These are phyloP conservation scores for Neomorphus geoffroyi DNA, from an alignment of 2,797 vertebrate genomes.

Conservation along the genomic window DNA sequence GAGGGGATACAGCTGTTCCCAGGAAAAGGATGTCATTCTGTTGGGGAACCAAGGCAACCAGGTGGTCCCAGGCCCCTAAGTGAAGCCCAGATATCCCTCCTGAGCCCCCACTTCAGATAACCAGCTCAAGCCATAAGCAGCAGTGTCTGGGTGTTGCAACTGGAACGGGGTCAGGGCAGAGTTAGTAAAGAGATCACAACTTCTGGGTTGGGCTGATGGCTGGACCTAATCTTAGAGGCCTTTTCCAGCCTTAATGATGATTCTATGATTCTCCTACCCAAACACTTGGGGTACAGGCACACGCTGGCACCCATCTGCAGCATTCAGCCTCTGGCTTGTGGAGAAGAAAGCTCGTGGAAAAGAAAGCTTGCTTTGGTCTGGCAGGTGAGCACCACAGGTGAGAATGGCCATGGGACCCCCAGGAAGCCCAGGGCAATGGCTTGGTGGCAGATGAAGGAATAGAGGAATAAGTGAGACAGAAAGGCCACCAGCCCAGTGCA, in stretches of 20 bases:
- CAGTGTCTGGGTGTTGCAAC: background rate
- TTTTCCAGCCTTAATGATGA: too few species aligned
- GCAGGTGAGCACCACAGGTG: background rate
- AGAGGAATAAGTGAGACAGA: background rate
- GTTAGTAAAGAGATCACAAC: background rate
- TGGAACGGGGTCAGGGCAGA: background rate
- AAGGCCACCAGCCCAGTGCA: background rate
- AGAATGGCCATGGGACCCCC: fast-evolving
- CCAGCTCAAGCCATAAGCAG: background rate
- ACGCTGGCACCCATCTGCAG: background rate
- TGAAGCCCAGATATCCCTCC: background rate
- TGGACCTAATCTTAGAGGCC: too few species aligned
- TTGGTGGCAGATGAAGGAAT: background rate
- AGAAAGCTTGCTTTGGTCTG: background rate
- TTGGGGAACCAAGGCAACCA: background rate
- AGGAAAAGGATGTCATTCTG: background rate
- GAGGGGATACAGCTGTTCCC: fast-evolving
- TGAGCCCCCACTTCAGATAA: background rate
- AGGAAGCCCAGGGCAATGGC: background rate
- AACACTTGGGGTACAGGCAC: background rate
- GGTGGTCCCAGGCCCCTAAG: background rate
- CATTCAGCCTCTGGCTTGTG: background rate
- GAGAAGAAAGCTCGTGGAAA: background rate
- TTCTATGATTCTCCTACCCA: background rate
- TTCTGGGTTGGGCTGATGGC: background rate